Evolutionary conservation across 2,113 vertebrate genomes (phyloP).

Genomic region (Gallinago media): DNA sequence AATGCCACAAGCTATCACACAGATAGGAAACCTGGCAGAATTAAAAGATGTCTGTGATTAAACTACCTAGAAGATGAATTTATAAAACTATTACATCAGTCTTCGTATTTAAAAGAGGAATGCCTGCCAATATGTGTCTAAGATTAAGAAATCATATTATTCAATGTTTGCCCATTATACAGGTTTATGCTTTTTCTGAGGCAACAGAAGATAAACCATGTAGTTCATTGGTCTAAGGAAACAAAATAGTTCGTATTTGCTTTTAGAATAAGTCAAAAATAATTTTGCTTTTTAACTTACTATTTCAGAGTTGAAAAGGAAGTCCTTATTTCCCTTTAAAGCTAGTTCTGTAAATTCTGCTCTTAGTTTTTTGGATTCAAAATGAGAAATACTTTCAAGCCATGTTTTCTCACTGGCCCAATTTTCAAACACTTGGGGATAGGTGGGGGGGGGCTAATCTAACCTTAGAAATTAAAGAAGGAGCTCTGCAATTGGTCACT

Average conservation of each 20-base stretch:
- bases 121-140: background rate
- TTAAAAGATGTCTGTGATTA: background rate
- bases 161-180: background rate
- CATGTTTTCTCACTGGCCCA: background rate
- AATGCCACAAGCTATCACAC: background rate
- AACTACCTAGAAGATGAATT: background rate
- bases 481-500: background rate
- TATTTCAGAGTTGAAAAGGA: background rate
- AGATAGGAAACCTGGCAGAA: background rate
- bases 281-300: background rate
- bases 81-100: background rate
- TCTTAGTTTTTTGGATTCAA: background rate
- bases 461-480: background rate
- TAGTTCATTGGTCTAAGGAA: background rate
- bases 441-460: background rate
- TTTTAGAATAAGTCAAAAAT: background rate
- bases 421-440: background rate
- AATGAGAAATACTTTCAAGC: background rate
- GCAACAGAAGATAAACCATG: background rate
- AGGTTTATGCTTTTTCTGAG: background rate
- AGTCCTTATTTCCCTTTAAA: background rate
- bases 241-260: background rate
- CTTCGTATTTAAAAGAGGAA: background rate
- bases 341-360: background rate
- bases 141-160: background rate